phyloP scores from a whole-genome alignment of 1,140 invertebrate genomes.

The Andricus grossulariae region DNA sequence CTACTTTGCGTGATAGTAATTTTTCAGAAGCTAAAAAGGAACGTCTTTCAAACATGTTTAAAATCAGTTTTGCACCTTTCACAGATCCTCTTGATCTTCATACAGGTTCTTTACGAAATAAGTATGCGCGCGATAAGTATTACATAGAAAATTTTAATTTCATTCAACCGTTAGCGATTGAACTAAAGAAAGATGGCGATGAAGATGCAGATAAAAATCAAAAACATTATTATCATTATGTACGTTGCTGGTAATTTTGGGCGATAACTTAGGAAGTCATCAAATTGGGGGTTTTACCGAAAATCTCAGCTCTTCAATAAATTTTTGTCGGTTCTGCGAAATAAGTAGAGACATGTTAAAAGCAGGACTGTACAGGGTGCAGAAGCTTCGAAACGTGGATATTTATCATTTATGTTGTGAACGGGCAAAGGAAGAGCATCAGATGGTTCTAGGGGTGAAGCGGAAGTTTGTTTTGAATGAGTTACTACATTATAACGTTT shows the following conservation, averaged over 20 bases:
- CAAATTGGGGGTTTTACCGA: constrained; percentile 52
- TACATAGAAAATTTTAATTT: no score
- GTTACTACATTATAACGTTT: neutral
- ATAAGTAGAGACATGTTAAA: constrained; percentile 13
- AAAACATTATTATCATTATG: constrained; percentile 35
- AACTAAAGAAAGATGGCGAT: constrained; percentile 41
- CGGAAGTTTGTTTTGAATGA: neutral
- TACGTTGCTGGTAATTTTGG: no score
- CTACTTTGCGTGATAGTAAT: neutral
- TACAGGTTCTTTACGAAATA: constrained; percentile 26
- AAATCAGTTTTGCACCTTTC: neutral
- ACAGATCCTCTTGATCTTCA: neutral
- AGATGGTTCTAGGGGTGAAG: neutral
- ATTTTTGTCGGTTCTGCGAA: constrained; percentile 52
- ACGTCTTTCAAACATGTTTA: neutral
- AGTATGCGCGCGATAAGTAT: no score
- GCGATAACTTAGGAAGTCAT: constrained; percentile 56
- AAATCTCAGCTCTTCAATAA: constrained; percentile 46
- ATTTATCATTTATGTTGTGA: neutral
- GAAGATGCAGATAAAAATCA: constrained; percentile 42
- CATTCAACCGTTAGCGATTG: constrained; percentile 35
- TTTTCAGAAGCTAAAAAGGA: neutral
- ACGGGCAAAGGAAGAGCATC: neutral
- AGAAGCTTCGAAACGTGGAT: neutral
- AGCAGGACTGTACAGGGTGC: neutral